Conservation (phyloP, 2,888 invertebrate species). For the Cordilura impudica region DNA sequence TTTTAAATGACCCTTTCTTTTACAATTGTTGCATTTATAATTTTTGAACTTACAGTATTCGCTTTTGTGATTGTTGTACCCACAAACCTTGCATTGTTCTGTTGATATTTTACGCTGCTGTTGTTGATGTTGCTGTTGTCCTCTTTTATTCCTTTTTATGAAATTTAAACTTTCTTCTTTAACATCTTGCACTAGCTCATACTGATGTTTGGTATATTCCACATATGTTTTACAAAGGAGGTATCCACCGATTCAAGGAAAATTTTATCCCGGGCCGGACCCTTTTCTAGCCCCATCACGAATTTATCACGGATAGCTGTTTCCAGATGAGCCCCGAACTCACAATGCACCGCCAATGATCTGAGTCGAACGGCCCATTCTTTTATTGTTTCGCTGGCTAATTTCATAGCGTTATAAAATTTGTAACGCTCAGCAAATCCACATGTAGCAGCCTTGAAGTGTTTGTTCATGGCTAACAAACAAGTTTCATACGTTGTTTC, state of each 20-base stretch:
- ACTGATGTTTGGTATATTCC: constrained; percentile 50
- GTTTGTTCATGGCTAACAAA: constrained; percentile 37
- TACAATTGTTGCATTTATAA: constrained; percentile 50
- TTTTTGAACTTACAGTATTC: constrained; percentile 28
- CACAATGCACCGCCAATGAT: constrained; percentile 46
- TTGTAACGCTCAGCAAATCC: constrained; percentile 60
- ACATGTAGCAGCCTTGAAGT: constrained; percentile 58
- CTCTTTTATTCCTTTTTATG: constrained; percentile 9
- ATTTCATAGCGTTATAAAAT: constrained; percentile 57
- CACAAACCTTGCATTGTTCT: constrained; percentile 17
- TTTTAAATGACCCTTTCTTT: constrained; percentile 50
- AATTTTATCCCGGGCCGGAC: no score
- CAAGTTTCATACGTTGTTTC: constrained; percentile 33
- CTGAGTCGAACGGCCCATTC: constrained; percentile 62
- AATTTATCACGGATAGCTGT: constrained; percentile 48
- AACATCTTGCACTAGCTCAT: constrained; percentile 24
- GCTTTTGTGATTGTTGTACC: constrained; percentile 45
- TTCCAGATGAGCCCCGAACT: constrained; percentile 40
- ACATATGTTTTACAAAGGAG: constrained; percentile 36
- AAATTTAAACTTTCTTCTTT: constrained; percentile 28
- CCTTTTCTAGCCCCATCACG: constrained; percentile 51
- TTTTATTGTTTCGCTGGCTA: constrained; percentile 37
- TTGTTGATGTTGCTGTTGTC: neutral
- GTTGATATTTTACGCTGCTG: neutral
- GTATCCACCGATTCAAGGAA: constrained; percentile 52